Conservation (phyloP, 1,140 invertebrate genomes). For the Microplitis demolitor region DNA sequence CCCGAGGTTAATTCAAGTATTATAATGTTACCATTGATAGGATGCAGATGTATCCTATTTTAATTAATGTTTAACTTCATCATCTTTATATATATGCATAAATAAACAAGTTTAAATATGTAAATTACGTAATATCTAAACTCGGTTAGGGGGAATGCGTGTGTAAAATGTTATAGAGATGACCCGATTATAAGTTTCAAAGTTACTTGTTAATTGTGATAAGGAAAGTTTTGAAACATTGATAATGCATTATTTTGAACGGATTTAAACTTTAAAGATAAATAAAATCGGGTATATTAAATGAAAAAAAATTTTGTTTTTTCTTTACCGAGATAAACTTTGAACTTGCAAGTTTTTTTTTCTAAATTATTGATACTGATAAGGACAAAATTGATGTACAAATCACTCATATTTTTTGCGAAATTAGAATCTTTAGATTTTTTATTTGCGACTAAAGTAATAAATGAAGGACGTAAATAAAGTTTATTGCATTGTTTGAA, state of each 20-base stretch:
- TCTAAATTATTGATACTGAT: no score
- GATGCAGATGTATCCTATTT: no score
- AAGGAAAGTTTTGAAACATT: conserved; percentile 10
- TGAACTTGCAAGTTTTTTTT: no score
- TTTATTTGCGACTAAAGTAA: no score
- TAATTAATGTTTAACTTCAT: neutral
- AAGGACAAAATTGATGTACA: no score
- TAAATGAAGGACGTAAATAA: no score
- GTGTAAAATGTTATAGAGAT: conserved; percentile 3
- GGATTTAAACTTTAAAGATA: neutral
- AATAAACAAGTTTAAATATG: neutral
- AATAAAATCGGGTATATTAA: neutral
- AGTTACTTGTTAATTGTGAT: conserved; percentile 9
- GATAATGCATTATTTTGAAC: neutral
- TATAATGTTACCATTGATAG: neutral
- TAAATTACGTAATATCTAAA: neutral
- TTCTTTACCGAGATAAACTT: no score
- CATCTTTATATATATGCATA: neutral
- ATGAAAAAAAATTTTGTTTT: neutral
- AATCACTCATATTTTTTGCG: no score
- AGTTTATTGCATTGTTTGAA: no score
- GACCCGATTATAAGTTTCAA: conserved; percentile 5
- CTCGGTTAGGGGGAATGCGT: neutral
- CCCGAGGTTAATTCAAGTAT: neutral
- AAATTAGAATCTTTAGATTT: no score